These are phyloP conservation scores for Eretmochelys imbricata DNA, from an alignment of 2,113 vertebrate genomes.

Conservation along the genomic window DNA sequence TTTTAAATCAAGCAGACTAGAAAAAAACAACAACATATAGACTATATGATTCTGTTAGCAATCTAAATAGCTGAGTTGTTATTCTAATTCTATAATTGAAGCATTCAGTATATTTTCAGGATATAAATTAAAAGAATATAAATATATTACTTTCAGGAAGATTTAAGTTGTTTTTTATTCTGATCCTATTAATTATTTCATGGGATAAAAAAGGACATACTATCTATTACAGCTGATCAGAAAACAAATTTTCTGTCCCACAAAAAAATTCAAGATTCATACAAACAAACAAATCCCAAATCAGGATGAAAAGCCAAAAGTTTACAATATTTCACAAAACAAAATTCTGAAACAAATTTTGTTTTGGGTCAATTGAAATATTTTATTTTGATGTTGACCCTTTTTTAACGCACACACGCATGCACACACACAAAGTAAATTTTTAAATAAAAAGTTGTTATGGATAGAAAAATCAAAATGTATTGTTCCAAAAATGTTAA, in stretches of 20 bases:
- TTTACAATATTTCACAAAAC: too few species aligned
- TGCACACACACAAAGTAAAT: neutral
- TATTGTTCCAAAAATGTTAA: neutral
- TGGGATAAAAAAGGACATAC: neutral
- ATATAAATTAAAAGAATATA: neutral
- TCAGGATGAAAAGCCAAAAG: too few species aligned
- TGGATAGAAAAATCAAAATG: neutral
- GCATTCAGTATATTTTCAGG: neutral
- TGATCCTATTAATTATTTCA: neutral
- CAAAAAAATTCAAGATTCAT: too few species aligned
- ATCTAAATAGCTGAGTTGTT: neutral
- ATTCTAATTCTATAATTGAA: neutral
- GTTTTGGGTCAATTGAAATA: neutral
- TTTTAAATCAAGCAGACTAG: slow-evolving; percentile 53
- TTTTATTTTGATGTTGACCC: neutral
- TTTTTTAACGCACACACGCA: neutral
- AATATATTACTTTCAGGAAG: neutral
- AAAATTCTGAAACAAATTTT: neutral
- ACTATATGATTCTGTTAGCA: slow-evolving; percentile 11
- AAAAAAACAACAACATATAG: slow-evolving; percentile 30
- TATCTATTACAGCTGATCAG: neutral
- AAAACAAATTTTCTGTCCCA: too few species aligned
- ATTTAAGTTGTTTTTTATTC: neutral
- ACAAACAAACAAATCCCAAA: too few species aligned
- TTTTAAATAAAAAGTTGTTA: neutral